A percentile compares a stretch with the other conserved stretches of the same genome.
Conservation (phyloP, 2,797 vertebrate genomes). For the Lepilemur septentrionalis region DNA sequence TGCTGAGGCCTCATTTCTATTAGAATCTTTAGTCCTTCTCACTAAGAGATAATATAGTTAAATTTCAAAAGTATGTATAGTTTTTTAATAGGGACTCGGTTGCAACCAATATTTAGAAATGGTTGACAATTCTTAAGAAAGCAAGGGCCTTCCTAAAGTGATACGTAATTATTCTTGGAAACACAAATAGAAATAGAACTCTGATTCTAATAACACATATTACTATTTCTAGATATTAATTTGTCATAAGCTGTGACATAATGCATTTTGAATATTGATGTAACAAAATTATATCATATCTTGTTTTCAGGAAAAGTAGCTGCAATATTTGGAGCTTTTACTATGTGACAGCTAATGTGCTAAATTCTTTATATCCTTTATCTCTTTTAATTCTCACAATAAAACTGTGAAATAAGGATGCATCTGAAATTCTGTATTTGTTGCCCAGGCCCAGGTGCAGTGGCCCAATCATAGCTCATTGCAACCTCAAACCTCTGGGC, state of each 20-base stretch:
- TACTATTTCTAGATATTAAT: neutral
- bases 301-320: neutral
- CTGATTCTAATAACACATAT: neutral
- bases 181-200: neutral
- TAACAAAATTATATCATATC: neutral
- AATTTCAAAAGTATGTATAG: constrained; percentile 9
- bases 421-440: neutral
- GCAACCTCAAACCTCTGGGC: too few species aligned
- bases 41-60: constrained; percentile 5
- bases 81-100: neutral
- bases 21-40: neutral
- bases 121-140: neutral
- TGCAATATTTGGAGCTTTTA: neutral
- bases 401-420: neutral
- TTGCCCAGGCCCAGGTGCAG: too few species aligned
- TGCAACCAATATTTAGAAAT: neutral
- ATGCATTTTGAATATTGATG: neutral
- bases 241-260: neutral
- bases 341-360: neutral
- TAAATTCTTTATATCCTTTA: neutral
- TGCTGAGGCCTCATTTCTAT: neutral
- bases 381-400: neutral
- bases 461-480: too few species aligned
- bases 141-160: neutral
- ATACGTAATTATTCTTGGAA: neutral